Evolutionary conservation across 2,888 invertebrate genomes (phyloP), one percentile per base, ranked within the genome.

Genomic region (Timema podura): DNA sequence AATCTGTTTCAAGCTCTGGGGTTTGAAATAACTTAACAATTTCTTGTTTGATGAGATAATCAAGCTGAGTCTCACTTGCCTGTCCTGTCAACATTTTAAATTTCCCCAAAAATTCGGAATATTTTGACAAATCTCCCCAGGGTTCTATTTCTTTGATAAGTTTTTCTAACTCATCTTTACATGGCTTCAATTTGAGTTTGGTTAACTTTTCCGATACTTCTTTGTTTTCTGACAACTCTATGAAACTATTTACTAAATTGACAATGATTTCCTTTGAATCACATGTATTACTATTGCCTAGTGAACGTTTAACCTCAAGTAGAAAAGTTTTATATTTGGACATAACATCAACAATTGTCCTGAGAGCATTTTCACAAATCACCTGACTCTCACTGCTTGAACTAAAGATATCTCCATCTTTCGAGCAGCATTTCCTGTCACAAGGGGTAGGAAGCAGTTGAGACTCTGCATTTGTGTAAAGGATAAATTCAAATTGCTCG

Each of bases 51-150:
- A 61, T 61, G 11, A 61, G 16, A 30, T 61, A 44, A 45, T 61
- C 61, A 45, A 61, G 61, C 61, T 61, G 61, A 44, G 30, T 61
- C n/a, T 61, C 61, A 13, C 61, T 61, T 44, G 61, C 61, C 44
- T 61, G 61, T 10, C 61, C 45, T 7, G 61, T 61, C 61, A 61
- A 45, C 61, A 61, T 61, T 45, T 61, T 61, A 30, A 61, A 61
- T 13, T 61, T 30, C 44, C n/a, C 44, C 61, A 61, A 13, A 45
- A 61, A 61, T 45, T 61, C 61, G 6, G 61, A 45, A 45, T 61
- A 61, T 13, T 61, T 61, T 8, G 44, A 61, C 6, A 61, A 45
- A 45, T 61, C 61, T 8, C 61, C 61, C 61, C 61, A 61, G 11
- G 13, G 61, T 13, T 61, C 61, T 9, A 61, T 45, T 44, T 61